Conservation (phyloP, 2,888 invertebrate species). For the Hypercompe scribonia region DNA sequence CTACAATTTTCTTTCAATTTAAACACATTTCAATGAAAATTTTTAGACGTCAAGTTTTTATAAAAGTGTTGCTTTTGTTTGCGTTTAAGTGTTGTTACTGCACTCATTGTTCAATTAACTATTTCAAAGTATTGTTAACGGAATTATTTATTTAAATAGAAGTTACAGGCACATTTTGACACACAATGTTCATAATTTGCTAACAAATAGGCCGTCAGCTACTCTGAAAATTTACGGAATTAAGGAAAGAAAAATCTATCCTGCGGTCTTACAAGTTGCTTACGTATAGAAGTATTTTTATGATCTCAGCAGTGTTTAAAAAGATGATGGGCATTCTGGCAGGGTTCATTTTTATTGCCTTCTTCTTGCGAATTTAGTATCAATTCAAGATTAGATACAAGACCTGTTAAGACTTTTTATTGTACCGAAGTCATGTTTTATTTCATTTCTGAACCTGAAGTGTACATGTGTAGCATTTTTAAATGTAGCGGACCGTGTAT, state of each 20-base stretch:
- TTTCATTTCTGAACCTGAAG: not conserved
- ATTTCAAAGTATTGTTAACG: no score
- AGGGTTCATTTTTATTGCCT: not conserved
- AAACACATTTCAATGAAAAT: no score
- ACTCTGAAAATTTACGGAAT: not conserved
- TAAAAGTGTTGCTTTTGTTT: no score
- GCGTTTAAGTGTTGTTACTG: no score
- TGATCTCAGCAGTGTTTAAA: not conserved
- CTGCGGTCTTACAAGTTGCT: not conserved
- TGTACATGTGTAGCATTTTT: not conserved
- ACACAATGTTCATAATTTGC: no score
- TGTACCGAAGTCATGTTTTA: not conserved
- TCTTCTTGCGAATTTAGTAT: not conserved
- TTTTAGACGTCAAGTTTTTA: no score
- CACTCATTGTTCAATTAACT: no score
- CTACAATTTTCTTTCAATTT: no score
- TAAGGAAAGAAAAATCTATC: not conserved
- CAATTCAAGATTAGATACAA: not conserved
- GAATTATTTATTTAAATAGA: no score
- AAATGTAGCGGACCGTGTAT: not conserved
- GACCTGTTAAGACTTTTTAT: not conserved
- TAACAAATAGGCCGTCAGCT: no score
- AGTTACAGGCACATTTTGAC: no score
- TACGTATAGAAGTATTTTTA: constrained; percentile 4
- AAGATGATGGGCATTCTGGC: not conserved